Evolutionary conservation across 2,113 vertebrate genomes (phyloP).

Genomic region (Neomonachus schauinslandi): DNA sequence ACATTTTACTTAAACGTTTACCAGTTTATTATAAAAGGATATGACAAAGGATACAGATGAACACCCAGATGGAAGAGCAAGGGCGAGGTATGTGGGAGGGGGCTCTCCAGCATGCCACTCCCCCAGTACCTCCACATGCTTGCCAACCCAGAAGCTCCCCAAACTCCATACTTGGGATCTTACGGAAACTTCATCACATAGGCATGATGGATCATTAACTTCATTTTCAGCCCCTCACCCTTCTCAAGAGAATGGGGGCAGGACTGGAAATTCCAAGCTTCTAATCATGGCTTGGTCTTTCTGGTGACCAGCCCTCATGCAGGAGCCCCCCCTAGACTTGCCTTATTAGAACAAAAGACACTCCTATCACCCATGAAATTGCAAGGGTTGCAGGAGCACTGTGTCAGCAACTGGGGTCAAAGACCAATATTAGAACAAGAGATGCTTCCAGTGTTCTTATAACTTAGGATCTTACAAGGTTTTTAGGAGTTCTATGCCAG

Average conservation of each 20-base stretch:
- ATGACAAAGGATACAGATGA: background rate
- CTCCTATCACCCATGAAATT: background rate
- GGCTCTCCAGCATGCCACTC: background rate
- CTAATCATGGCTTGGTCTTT: background rate
- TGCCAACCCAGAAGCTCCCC: background rate
- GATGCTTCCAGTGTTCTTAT: background rate
- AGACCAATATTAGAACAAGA: background rate
- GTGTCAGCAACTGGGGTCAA: background rate
- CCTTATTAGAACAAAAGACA: background rate
- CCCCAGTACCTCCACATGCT: background rate
- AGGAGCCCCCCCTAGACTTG: background rate
- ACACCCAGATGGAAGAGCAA: background rate
- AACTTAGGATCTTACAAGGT: background rate
- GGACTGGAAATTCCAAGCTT: background rate
- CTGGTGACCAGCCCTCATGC: background rate
- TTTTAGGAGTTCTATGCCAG: background rate
- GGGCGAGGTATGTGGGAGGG: background rate
- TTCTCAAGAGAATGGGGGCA: background rate
- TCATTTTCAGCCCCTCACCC: background rate
- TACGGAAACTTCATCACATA: background rate
- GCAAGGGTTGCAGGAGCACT: background rate
- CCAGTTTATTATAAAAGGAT: background rate
- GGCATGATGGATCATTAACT: background rate
- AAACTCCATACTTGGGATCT: background rate
- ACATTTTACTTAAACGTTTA: background rate